Evolutionary conservation across 2,113 vertebrate species (phyloP).

Genomic region (Heterocephalus glaber): DNA sequence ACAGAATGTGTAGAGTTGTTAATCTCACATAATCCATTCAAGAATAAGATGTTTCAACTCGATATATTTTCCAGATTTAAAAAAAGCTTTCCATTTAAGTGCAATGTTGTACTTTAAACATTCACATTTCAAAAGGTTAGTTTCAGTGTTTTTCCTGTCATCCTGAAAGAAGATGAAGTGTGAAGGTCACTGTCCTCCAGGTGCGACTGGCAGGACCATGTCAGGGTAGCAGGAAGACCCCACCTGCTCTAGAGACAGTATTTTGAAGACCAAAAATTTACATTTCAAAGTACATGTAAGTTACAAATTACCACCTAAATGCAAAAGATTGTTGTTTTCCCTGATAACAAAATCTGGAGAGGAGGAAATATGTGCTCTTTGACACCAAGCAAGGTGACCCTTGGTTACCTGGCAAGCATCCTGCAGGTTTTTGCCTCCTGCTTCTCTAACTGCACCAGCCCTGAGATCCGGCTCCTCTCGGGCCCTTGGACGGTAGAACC

Average conservation of each 20-base stretch:
- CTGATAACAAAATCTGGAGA: background rate
- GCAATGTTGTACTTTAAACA: slow-evolving; percentile 8
- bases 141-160: background rate
- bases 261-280: background rate
- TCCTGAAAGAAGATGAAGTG: background rate
- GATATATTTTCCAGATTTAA: background rate
- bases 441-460: background rate
- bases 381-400: background rate
- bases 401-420: background rate
- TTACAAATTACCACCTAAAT: background rate
- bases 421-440: background rate
- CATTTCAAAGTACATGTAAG: background rate
- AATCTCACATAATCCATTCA: background rate
- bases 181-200: background rate
- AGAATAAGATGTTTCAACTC: background rate
- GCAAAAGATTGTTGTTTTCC: background rate
- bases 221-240: accelerated
- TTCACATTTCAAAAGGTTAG: slow-evolving; percentile 18
- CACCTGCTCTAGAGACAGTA: background rate
- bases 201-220: background rate
- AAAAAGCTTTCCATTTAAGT: background rate
- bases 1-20: background rate
- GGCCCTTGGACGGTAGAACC: background rate
- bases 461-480: background rate
- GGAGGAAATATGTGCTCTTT: background rate